A percentile compares a stretch with the other conserved stretches of the same genome.
Evolutionary conservation across 2,113 vertebrate species (phyloP).

Genomic region (Lepisosteus oculatus): DNA sequence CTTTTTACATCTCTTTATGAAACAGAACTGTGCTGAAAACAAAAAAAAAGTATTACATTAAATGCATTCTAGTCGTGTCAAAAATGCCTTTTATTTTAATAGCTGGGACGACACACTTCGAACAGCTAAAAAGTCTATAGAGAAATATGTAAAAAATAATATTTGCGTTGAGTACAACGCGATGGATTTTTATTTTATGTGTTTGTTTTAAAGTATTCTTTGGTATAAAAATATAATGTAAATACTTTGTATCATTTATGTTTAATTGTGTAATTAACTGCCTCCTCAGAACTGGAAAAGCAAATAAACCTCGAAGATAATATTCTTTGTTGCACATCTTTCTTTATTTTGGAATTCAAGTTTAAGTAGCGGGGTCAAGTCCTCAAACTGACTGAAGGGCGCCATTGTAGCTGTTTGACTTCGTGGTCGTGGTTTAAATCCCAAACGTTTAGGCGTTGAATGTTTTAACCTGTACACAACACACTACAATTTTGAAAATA

Average conservation of each 20-base stretch:
- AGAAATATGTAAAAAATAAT: slow-evolving; percentile 69
- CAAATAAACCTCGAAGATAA: slow-evolving; percentile 73
- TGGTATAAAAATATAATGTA: slow-evolving; percentile 67
- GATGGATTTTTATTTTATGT: slow-evolving; percentile 73
- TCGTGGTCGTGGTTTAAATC: too few species aligned
- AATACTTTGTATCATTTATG: slow-evolving; percentile 73
- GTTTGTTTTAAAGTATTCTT: slow-evolving; percentile 67
- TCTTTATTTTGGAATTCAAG: slow-evolving; percentile 15
- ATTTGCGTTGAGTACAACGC: slow-evolving; percentile 65
- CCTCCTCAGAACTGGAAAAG: slow-evolving; percentile 67
- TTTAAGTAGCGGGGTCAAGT: not conserved
- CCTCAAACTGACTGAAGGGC: too few species aligned
- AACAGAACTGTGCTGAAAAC: slow-evolving; percentile 73
- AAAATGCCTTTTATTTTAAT: slow-evolving; percentile 70
- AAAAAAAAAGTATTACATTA: slow-evolving; percentile 62
- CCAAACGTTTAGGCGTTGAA: too few species aligned
- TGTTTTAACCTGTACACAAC: too few species aligned
- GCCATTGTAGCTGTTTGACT: too few species aligned
- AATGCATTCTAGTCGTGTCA: slow-evolving; percentile 66
- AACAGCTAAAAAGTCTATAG: slow-evolving; percentile 70
- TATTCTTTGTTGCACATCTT: slow-evolving; percentile 44
- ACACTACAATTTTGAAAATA: too few species aligned
- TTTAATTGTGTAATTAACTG: slow-evolving; percentile 77
- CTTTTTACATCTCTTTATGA: slow-evolving; percentile 53
- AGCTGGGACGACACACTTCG: slow-evolving; percentile 67